Conservation (phyloP, 2,888 invertebrate genomes). For the Nomada ferruginata region DNA sequence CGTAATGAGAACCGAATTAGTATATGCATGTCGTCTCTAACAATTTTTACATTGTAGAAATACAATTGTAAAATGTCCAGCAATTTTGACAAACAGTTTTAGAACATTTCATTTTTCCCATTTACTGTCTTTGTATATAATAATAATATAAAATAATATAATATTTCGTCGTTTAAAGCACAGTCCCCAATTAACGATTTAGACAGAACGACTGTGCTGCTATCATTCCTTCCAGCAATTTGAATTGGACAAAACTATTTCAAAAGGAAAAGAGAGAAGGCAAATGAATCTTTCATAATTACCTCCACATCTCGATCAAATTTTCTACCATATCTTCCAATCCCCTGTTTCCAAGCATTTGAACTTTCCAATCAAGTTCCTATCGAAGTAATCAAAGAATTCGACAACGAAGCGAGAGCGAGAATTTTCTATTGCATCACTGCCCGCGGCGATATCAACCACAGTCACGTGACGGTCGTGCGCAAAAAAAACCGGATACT, state of each 20-base stretch:
- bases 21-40: no score
- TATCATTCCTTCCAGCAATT: not conserved
- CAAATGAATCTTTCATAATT: not conserved
- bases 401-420: not conserved
- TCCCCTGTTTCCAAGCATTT: not conserved
- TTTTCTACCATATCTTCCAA: not conserved
- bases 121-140: not conserved
- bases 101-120: no score
- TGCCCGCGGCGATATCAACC: not conserved
- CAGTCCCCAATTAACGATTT: slow-evolving; percentile 13
- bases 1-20: not conserved
- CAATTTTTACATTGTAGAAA: not conserved
- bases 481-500: not conserved
- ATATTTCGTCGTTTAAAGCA: not conserved
- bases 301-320: not conserved
- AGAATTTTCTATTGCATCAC: slow-evolving; percentile 27
- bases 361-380: not conserved
- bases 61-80: not conserved
- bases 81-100: not conserved
- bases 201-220: not conserved
- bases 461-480: not conserved
- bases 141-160: no score
- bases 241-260: not conserved
- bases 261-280: no score
- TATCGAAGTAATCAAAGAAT: not conserved